These are phyloP conservation scores for Drosophila elegans DNA, from an alignment of 1,140 invertebrate species.

Conservation along the genomic window DNA sequence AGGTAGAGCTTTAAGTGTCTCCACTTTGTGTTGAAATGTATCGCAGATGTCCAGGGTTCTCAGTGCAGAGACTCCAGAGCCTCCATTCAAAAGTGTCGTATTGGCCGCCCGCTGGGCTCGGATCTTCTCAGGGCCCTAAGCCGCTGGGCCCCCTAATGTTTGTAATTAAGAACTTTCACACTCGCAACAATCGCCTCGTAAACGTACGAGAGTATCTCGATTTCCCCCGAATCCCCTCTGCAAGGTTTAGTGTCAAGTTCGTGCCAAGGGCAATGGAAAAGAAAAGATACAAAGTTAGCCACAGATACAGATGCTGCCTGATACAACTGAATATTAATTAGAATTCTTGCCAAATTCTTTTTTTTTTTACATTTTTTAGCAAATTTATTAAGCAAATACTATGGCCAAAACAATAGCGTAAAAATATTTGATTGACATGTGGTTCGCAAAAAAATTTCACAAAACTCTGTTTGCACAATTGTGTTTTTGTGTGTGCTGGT, in stretches of 20 bases:
- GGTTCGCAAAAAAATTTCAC: constrained; percentile 36
- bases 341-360: constrained; percentile 36
- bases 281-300: constrained; percentile 13
- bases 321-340: constrained; percentile 63
- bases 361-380: neutral
- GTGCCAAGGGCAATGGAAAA: constrained; percentile 59
- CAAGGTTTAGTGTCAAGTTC: constrained; percentile 78
- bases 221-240: constrained; percentile 4
- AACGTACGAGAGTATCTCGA: constrained; percentile 64
- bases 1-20: constrained; percentile 83
- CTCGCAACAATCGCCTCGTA: constrained; percentile 83
- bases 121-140: constrained; percentile 72
- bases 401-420: constrained; percentile 10
- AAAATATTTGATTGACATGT: constrained; percentile 45
- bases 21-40: constrained; percentile 83
- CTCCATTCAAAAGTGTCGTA: constrained; percentile 79
- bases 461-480: constrained; percentile 57
- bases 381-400: constrained; percentile 30
- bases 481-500: constrained; percentile 26
- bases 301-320: neutral
- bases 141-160: constrained; percentile 84
- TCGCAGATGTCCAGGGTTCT: constrained; percentile 41
- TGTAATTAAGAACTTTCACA: constrained; percentile 85
- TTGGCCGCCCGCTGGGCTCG: constrained; percentile 75
- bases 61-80: too few species aligned